Base-by-base conservation (phyloP, 2,888 invertebrate genomes). In the Isotomurus palustris region DNA sequence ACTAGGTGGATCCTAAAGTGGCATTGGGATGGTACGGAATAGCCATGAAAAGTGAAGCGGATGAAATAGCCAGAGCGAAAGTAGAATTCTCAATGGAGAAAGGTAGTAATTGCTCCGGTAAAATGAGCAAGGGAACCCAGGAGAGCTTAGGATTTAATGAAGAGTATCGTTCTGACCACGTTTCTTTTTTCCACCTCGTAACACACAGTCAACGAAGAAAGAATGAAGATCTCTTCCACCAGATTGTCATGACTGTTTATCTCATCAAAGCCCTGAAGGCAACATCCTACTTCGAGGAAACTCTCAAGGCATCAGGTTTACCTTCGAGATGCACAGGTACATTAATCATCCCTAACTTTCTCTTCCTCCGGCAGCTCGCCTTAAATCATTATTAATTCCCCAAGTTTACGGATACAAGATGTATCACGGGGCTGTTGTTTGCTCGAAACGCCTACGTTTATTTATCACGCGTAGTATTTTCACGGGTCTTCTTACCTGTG, bases 161-260 rank as follows among this genome's bases (percentile, higher is more conserved):
- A 50, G 62, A 64, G 29, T 68, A 68, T 53, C 64, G 58, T 48
- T 62, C 66, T 22, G 66, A 68, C 53, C 56, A 68, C 36, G 54
- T 51, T 2, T 50, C 62, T 3, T 43, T 68, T 8, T 62, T 68
- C 36, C 53, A 64, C 25, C 60, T 70, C 44, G 70, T 70, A 57
- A 68, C 68, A 14, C 68, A 70, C 51, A 58, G 44, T 6, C 35
- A 49, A 8, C 21, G 38, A 29, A 49, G 65, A 21, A 32, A 8
- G 12, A 32, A 56, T 14, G 66, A 70, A 56, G 62, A 66, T 25
- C 58, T 58, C 29, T 66, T 68, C 51, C 70, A 70, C 24, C 60
- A 68, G 50, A 52, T 55, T 27, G 45, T 70, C 27, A 68, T 70
- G 70, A 57, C 61, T 14, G 36, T 60, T 8, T 67, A 53, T 50